phyloP scores from a whole-genome alignment of 2,113 vertebrate species.

The Ailurus styani region DNA sequence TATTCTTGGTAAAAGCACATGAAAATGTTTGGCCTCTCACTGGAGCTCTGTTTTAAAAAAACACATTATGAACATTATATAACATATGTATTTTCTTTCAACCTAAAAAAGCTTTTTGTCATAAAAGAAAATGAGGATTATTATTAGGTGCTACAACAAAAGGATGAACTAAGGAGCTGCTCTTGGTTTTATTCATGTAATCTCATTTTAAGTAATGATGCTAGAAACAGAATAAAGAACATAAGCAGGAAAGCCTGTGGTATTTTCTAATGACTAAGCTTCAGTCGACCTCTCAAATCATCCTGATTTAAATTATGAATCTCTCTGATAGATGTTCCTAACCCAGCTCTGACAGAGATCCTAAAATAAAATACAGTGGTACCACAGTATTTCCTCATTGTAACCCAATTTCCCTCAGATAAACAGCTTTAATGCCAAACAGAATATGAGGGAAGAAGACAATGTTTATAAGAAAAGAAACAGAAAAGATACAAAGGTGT shows the following conservation, averaged over 20 bases:
- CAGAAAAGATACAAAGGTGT: background rate
- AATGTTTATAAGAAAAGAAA: background rate
- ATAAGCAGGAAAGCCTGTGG: conserved; percentile 34
- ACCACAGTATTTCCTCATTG: background rate
- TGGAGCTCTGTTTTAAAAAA: background rate
- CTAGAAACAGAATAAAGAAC: background rate
- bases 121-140: background rate
- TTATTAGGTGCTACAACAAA: background rate
- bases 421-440: background rate
- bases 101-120: conserved; percentile 29
- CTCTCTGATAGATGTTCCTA: background rate
- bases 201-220: conserved; percentile 44
- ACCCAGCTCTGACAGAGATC: background rate
- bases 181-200: conserved; percentile 31
- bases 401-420: background rate
- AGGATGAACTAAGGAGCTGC: background rate
- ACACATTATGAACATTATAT: background rate
- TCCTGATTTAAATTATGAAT: conserved; percentile 17
- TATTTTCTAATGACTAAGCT: conserved; percentile 27
- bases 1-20: background rate
- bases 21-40: background rate
- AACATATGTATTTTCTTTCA: conserved; percentile 5
- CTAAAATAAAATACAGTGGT: background rate
- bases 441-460: background rate
- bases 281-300: conserved; percentile 8